A percentile compares a stretch with the other conserved stretches of the same genome.
phyloP scores from a whole-genome alignment of 2,888 invertebrate genomes.

The Hybos culiciformis region DNA sequence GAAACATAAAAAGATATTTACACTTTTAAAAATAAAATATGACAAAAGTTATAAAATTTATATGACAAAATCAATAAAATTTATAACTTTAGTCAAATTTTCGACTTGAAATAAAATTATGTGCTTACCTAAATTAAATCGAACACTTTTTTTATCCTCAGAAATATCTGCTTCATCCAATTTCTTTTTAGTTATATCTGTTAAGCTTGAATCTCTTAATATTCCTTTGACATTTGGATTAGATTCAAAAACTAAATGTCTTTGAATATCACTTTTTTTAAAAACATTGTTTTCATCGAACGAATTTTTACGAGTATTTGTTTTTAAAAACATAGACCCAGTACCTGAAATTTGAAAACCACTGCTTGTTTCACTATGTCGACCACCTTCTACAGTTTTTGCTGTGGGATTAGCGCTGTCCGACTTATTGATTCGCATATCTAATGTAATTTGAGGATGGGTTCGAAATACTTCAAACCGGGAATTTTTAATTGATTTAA shows the following conservation, averaged over 20 bases:
- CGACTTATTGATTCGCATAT: conserved; percentile 22
- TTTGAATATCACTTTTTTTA: conserved; percentile 33
- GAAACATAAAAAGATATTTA: too few species aligned
- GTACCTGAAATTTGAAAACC: conserved; percentile 41
- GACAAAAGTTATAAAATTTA: too few species aligned
- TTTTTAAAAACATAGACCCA: conserved; percentile 50
- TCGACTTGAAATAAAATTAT: too few species aligned
- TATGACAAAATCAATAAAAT: too few species aligned
- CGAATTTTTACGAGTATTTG: conserved; percentile 36
- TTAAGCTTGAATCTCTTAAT: conserved; percentile 43
- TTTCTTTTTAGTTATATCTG: conserved; percentile 30
- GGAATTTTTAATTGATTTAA: conserved; percentile 26
- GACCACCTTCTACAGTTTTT: conserved; percentile 14
- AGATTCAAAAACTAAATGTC: conserved; percentile 10
- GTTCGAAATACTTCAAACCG: conserved; percentile 31
- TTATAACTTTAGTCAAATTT: too few species aligned
- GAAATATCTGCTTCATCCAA: conserved; percentile 27
- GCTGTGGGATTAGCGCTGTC: conserved; percentile 6
- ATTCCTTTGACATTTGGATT: conserved; percentile 42
- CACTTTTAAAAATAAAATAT: too few species aligned
- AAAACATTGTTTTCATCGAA: too few species aligned
- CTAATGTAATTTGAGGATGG: conserved; percentile 26
- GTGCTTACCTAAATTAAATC: conserved; percentile 50
- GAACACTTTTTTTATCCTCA: conserved; percentile 65
- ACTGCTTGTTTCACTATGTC: conserved; percentile 12